Evolutionary conservation across 2,888 invertebrate species (phyloP).

Genomic region (Iphiclides podalirius): DNA sequence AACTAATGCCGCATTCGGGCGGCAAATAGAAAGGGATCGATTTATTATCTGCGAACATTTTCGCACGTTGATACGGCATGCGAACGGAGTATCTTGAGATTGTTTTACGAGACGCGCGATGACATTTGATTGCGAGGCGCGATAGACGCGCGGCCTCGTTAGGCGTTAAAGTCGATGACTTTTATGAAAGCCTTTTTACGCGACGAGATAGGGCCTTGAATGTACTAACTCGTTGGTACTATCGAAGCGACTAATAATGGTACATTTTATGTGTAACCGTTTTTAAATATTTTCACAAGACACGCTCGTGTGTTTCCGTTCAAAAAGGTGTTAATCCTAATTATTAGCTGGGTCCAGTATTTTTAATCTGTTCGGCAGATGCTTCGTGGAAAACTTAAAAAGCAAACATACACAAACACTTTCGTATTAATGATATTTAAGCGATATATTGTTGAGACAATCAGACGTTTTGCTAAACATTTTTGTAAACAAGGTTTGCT

Average conservation of each 20-base stretch:
- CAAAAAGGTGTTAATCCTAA: too few species aligned
- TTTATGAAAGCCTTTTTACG: neutral
- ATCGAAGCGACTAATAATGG: neutral
- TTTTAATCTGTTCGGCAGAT: too few species aligned
- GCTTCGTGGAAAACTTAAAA: too few species aligned
- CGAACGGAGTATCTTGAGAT: conserved; percentile 13
- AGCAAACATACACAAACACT: too few species aligned
- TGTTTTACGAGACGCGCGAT: conserved; percentile 13
- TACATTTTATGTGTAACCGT: neutral
- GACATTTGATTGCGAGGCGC: conserved; percentile 13
- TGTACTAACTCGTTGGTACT: neutral
- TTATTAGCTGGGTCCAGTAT: too few species aligned
- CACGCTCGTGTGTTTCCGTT: too few species aligned
- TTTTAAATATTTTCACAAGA: too few species aligned
- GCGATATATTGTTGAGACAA: too few species aligned
- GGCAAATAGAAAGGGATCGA: conserved; percentile 19
- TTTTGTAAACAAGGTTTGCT: too few species aligned
- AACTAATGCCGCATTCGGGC: neutral
- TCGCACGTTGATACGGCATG: conserved; percentile 19
- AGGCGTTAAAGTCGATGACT: conserved; percentile 1
- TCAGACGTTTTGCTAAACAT: too few species aligned
- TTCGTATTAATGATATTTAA: too few species aligned
- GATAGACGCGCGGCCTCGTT: conserved; percentile 17
- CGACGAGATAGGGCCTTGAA: neutral
- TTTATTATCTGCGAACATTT: conserved; percentile 22